Percentiles rank a stretch among this genome's conserved stretches.
Conservation (phyloP, 2,113 vertebrate species). For the Poeciliopsis turrubarensis region DNA sequence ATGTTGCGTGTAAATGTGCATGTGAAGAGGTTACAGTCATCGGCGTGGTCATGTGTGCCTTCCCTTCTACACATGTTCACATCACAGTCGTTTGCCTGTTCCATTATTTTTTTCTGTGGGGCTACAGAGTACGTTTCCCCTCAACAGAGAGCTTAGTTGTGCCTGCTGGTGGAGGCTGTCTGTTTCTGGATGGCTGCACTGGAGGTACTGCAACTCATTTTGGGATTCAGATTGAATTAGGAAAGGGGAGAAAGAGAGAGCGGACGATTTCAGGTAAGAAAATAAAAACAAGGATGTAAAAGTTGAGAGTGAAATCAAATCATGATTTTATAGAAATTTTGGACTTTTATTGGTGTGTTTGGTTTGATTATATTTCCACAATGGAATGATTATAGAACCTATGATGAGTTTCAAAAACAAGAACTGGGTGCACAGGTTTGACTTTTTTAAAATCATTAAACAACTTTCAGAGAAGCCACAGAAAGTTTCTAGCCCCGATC, state of each 20-base stretch:
- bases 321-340: neutral
- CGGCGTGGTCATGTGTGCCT: conserved; percentile 4
- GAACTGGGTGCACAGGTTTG: neutral
- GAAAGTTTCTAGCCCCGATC: neutral
- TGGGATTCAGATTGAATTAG: conserved; percentile 49
- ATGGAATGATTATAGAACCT: neutral
- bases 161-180: conserved; percentile 40
- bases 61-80: neutral
- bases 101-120: conserved; percentile 9
- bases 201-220: conserved; percentile 50
- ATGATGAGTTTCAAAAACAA: neutral
- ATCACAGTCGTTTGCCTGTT: neutral
- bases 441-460: neutral
- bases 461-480: neutral
- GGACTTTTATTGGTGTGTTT: neutral
- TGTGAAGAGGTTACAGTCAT: neutral
- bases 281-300: neutral
- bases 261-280: neutral
- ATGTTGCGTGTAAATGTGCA: conserved; percentile 1
- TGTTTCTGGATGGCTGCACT: conserved; percentile 52
- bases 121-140: conserved; percentile 36
- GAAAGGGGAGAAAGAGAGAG: conserved; percentile 7
- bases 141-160: conserved; percentile 42
- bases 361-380: neutral
- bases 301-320: too few species aligned